Base-by-base conservation (phyloP, 2,113 vertebrate genomes). In the Jacana jacana region DNA sequence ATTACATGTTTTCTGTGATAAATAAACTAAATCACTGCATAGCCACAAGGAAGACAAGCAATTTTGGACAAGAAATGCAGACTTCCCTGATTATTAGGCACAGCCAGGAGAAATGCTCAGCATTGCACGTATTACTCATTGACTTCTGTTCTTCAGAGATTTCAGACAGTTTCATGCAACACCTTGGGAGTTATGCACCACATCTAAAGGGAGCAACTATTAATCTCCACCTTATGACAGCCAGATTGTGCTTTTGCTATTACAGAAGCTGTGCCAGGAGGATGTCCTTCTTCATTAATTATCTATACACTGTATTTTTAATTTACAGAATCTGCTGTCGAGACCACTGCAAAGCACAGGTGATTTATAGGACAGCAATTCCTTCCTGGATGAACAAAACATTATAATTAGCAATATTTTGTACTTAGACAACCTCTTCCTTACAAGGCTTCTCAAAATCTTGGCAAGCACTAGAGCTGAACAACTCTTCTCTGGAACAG, bases 361-460 rank as follows among this genome's bases (percentile, higher is more conserved):
- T 95, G 96, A 93, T 95, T 93, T 86, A 93, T 71, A 44, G 68
- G 39, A 6, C 77, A 79, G 86, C 93, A 42, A 2, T 96, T 97
- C 92, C 93, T 91, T 97, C 93, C 90, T 28, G 82, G 61, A 68
- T 37, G 76, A 78, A 92, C 72, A 90, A 78, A 92, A 55, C 55
- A 30, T 61, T 80, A 63, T 82, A 91, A 52, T 77, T 57, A 81
- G 83, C 37, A 44, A 33, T 20, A 14, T 35, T 66, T 42, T 35
- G 64, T 37, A n/a, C 86, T 88, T 58, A 46, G 72, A 20, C 6
- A 27, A 31, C 71, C 80, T 75, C 92, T 88, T 81, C 77, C 83
- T 90, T 51, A 28, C 30, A 8, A 84, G 52, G 35, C 15, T 6
- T 81, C 92, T 86, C 65, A 55, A 54, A 60, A 10, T 65, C 66